Base-by-base conservation (phyloP, 2,113 vertebrate species). In the Jaculus jaculus region DNA sequence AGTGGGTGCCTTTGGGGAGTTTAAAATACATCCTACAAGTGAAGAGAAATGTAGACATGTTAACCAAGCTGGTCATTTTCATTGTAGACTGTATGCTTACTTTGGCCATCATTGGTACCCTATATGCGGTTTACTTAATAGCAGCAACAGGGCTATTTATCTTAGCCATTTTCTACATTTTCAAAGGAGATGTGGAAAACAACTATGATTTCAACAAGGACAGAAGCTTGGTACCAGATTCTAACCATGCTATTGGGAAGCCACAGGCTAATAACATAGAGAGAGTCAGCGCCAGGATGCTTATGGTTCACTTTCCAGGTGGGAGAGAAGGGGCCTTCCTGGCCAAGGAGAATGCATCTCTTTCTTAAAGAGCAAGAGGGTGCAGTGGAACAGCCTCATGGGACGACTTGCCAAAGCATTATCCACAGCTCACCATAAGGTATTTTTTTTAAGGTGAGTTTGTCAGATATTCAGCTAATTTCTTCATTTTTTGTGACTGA, bases 41-140 rank as follows among this genome's bases (percentile, higher is more conserved):
- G 11, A 96, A 75, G 51, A 58, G 16, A 88, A 69, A 91, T 26
- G 8, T 39, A 74, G 88, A 88, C 79, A 97, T 97, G 95, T 78
- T 95, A 88, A 63, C 60, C 65, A 32, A 87, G 15, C 63, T 97
- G 61, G 30, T 93, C 61, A 66, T 96, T 91, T 96, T 95, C 1
- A 0, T 72, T 63, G 58, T 81, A 60, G 98, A 98, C 95, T 34
- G 98, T 17, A 1, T 92, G 1, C 77, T 98, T 0, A 97, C 97
- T 0, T 89, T 84, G 15, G 90, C 71, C 65, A n/a, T 98, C 30
- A 97, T 95, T 75, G 97, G 91, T 39, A 3, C 96, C 28, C 26
- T 98, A 1, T 98, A 97, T 3, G 72, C 95, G 0, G 7, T 80
- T 12, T 98, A 94, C 26, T 8, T 97, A 20, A 96, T 0, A 32